Percentiles rank a stretch among this genome's conserved stretches.
Evolutionary conservation across 2,888 invertebrate species (phyloP).

Genomic region (Orchestes rusci): DNA sequence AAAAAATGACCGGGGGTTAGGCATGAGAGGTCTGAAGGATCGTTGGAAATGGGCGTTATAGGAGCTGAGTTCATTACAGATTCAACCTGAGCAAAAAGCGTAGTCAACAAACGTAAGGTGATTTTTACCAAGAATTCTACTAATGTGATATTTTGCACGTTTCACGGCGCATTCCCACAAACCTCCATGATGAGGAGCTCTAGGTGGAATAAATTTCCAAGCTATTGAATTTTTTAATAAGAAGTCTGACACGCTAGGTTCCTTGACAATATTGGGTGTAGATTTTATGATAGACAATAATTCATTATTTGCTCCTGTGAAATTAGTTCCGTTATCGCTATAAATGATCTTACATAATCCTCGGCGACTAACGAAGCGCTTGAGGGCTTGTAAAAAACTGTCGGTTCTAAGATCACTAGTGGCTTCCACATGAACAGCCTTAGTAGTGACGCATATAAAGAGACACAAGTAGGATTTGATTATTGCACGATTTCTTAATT

Average conservation of each 20-base stretch:
- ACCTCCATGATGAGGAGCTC: conserved; percentile 31
- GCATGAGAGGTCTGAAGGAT: conserved; percentile 11
- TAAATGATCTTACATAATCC: conserved; percentile 16
- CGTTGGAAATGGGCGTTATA: conserved; percentile 7
- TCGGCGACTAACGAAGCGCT: conserved; percentile 15
- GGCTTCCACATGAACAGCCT: conserved; percentile 21
- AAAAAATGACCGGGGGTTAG: conserved; percentile 25
- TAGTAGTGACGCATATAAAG: conserved; percentile 22
- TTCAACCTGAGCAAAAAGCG: conserved; percentile 19
- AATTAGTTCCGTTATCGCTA: conserved; percentile 17
- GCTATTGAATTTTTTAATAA: conserved; percentile 6
- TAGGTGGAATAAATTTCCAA: conserved; percentile 30
- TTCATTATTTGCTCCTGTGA: conserved; percentile 8
- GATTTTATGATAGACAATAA: conserved; percentile 8
- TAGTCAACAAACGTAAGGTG: conserved; percentile 26
- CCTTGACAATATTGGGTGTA: conserved; percentile 8
- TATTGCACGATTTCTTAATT: conserved; percentile 20
- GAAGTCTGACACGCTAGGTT: conserved; percentile 5
- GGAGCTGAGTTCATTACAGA: conserved; percentile 23
- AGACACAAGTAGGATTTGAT: conserved; percentile 23
- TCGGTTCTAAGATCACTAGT: conserved; percentile 12
- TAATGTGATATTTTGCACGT: conserved; percentile 30
- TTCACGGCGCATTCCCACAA: conserved; percentile 32
- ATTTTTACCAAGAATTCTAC: conserved; percentile 24
- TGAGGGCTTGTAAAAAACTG: conserved; percentile 16